These are phyloP conservation scores for Autographa gamma DNA, from an alignment of 2,888 invertebrate species.

Conservation along the genomic window DNA sequence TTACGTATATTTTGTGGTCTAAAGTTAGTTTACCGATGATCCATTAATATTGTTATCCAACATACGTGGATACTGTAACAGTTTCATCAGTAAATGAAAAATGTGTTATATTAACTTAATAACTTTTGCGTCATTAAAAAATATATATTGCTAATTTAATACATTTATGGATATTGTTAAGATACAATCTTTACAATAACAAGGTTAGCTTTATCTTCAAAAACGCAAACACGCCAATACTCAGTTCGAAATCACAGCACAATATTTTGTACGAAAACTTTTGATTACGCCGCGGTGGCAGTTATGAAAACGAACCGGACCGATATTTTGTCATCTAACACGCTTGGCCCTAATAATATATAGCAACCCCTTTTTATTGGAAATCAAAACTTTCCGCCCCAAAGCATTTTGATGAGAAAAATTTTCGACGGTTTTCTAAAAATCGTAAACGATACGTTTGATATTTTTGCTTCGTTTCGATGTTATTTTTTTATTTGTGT, in stretches of 20 bases:
- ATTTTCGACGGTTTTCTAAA: constrained; percentile 38
- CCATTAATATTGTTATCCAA: too few species aligned
- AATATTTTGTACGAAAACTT: constrained; percentile 65
- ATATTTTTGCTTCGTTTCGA: constrained; percentile 27
- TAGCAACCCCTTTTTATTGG: constrained; percentile 60
- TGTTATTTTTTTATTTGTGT: constrained; percentile 32
- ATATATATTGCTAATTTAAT: too few species aligned
- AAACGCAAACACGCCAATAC: constrained; percentile 42
- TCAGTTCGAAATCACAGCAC: constrained; percentile 38
- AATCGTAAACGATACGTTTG: constrained; percentile 39
- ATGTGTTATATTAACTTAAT: too few species aligned
- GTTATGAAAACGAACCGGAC: constrained; percentile 61
- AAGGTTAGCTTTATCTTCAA: too few species aligned
- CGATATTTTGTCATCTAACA: constrained; percentile 63
- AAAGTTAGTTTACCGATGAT: too few species aligned
- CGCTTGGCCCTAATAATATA: constrained; percentile 56
- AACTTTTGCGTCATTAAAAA: too few species aligned
- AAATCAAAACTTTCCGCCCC: constrained; percentile 58
- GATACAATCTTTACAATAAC: too few species aligned
- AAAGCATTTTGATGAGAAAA: constrained; percentile 54
- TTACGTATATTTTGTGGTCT: too few species aligned
- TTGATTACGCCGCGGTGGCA: constrained; percentile 61
- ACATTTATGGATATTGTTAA: too few species aligned
- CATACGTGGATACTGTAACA: too few species aligned
- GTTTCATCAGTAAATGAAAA: too few species aligned